Base-by-base conservation (phyloP, 2,888 invertebrate species). In the Ornithoptera priamus region DNA sequence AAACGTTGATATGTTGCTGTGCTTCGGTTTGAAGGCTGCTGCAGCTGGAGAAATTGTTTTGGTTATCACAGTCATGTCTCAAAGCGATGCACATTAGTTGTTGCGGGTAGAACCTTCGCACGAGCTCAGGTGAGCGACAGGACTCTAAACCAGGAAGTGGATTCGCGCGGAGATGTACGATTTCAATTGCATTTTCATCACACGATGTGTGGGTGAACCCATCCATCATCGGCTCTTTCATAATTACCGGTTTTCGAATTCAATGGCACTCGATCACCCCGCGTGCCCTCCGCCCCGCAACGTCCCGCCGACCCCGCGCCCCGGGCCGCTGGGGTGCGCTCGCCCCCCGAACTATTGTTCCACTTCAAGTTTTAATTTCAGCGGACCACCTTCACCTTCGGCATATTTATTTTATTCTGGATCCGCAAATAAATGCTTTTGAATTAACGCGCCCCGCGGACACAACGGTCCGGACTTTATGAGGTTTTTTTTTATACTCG, bases 401-500 rank as follows among this genome's bases (percentile, higher is more conserved):
- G 70, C 73, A 70, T 80, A 78, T 79, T 78, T 80, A 78, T 80
- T 77, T 76, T 72, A 74, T 77, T 78, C 75, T 24, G 73, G 76
- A 72, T 77, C 75, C 72, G 75, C 78, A 80, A 80, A 80, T 78
- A 79, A 80, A 80, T 77, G 77, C 76, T 77, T 78, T 79, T 78
- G 75, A 77, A 75, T 76, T 76, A 80, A 76, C 74, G 70, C 78
- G 72, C 74, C 76, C 80, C 76, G 71, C 75, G 73, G 79, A 78
- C 79, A 73, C 77, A 82, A 82, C 82, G 81, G 81, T 76, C 75
- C 73, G 65, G 72, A 73, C 72, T 72, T 75, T 79, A 78, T 77
- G 75, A 75, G 74, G 72, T 75, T 75, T 72, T 75, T 74, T 76
- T 83, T 81, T 84, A 83, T 82, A 82, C 82, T 85, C 69, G 73